Evolutionary conservation across 2,888 invertebrate species (phyloP), one percentile per base, ranked within the genome.

Genomic region (Prostheceraeus crozeri): DNA sequence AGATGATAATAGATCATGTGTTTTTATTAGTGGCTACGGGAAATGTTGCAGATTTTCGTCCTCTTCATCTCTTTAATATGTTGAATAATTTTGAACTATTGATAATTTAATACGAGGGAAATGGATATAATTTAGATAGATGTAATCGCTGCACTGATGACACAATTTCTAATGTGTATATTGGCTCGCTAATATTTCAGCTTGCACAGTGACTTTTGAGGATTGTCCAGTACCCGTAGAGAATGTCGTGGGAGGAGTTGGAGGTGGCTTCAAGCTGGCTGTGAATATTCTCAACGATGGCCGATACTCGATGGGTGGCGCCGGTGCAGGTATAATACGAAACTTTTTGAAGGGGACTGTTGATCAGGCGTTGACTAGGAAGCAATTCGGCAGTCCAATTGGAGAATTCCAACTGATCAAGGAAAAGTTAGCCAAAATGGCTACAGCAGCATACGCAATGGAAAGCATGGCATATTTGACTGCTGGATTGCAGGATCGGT

Each of bases 391-490:
- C 8, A 74, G 73, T 57, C 69, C 76, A 16, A 67, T 81, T 10
- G 70, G 72, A 59, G 78, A 81, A 16, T 80, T 79, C 76, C 74
- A 75, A 57, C 65, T 80, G 25, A 78, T 81, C 27, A 71, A 79
- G 74, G 77, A 79, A 57, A 81, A 81, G 65, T 66, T 81, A 59
- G 76, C 79, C 0, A 75, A 77, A 63, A 73, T 80, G 60, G 74
- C 80, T 1, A 71, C 76, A 1, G 72, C 79, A 0, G 76, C 82
- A 1, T 94, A 91, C 70, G 85, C 84, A 0, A 83, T 87, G 74
- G 93, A 94, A 76, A 88, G 89, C 68, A 83, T 86, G 70, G 81
- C 86, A 1, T 94, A 88, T 72, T 78, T 87, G 67, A 87, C 88
- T 0, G 83, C 87, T 0, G 87, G 86, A 0, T 75, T 88, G 4